phyloP scores from a whole-genome alignment of 2,797 vertebrate genomes.

The Heterohyrax brucei region DNA sequence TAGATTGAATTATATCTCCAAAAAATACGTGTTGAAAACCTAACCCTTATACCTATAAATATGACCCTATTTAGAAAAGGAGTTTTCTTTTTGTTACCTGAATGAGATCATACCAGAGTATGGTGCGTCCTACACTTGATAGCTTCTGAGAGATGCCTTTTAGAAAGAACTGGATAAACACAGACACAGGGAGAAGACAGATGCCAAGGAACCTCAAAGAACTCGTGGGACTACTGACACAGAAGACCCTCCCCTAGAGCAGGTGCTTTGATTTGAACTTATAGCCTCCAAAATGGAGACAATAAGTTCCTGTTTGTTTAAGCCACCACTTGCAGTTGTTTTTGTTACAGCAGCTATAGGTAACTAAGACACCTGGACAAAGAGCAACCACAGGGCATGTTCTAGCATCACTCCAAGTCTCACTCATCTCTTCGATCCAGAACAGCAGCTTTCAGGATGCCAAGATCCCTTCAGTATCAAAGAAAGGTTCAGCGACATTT shows the following conservation, averaged over 20 bases:
- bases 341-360: background rate
- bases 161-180: background rate
- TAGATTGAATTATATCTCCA: background rate
- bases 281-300: background rate
- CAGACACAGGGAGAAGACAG: background rate
- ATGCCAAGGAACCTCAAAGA: background rate
- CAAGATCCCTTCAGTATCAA: too few relatives aligned
- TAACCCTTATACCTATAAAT: background rate
- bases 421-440: background rate
- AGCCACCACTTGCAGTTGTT: background rate
- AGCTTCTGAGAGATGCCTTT: background rate
- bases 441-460: background rate
- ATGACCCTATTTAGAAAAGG: background rate
- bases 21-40: background rate
- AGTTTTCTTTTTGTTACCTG: background rate
- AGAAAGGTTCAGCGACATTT: accelerated
- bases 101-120: background rate
- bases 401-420: too few relatives aligned
- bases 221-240: background rate
- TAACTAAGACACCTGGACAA: background rate
- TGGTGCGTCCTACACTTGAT: background rate
- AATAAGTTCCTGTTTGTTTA: background rate
- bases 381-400: background rate
- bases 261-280: background rate
- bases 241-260: background rate